Conservation (phyloP, 2,797 vertebrate species). For the Denticeps clupeoides region DNA sequence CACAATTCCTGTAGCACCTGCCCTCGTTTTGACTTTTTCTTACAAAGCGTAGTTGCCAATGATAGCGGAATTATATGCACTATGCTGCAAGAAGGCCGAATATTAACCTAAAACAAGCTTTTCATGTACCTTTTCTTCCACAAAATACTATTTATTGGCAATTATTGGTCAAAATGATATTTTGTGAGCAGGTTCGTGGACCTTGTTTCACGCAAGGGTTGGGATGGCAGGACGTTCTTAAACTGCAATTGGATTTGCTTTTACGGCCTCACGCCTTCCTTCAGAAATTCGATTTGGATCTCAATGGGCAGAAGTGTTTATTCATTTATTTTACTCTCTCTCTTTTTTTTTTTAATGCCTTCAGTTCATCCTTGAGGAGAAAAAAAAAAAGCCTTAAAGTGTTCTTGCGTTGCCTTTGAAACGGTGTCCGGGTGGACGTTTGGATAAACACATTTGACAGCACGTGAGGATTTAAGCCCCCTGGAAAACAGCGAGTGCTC, state of each 20-base stretch:
- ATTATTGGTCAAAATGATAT: too few species aligned
- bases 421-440: constrained; percentile 24
- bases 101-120: too few species aligned
- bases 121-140: too few species aligned
- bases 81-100: not conserved
- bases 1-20: too few species aligned
- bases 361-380: constrained; percentile 2
- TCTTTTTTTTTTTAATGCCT: not conserved
- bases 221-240: not conserved
- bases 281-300: constrained; percentile 8
- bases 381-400: constrained; percentile 9
- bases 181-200: too few species aligned
- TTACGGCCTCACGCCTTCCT: constrained; percentile 8
- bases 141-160: too few species aligned
- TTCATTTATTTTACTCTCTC: not conserved
- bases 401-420: constrained; percentile 20
- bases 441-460: constrained; percentile 25
- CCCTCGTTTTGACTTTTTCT: too few species aligned
- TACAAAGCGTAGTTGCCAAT: too few species aligned
- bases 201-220: not conserved
- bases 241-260: constrained; percentile 24
- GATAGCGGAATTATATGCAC: too few species aligned
- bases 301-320: constrained; percentile 1
- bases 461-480: constrained; percentile 20
- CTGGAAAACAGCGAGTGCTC: constrained; percentile 16